Conservation (phyloP, 2,797 vertebrate genomes). For the Spinibarbus caldwelli region DNA sequence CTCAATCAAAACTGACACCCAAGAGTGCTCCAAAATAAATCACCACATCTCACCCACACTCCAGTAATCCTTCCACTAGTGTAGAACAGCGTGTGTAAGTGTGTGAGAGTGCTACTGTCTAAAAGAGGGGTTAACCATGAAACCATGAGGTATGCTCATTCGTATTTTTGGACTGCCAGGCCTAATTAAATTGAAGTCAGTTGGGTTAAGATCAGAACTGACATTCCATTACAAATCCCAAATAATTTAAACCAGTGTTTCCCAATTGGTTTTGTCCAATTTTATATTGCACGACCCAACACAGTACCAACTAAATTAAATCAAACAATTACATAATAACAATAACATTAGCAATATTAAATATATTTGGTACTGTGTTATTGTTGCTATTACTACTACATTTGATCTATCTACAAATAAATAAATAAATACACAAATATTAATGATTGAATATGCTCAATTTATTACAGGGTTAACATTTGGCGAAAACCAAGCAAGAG, state of each 20-base stretch:
- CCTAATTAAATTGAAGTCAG: neutral
- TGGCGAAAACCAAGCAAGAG: neutral
- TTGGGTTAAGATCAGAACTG: conserved; percentile 11
- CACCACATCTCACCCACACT: conserved; percentile 34
- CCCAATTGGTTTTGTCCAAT: neutral
- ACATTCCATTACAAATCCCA: neutral
- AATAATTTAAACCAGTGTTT: neutral
- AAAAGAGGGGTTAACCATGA: conserved; percentile 17
- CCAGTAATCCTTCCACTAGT: conserved; percentile 20
- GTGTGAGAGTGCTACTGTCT: neutral
- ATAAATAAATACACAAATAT: neutral
- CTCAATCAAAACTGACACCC: conserved; percentile 50
- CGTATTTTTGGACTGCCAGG: neutral
- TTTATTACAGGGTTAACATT: too few species aligned
- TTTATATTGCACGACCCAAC: neutral
- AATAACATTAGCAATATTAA: too few species aligned
- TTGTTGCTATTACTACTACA: neutral
- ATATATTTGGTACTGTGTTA: neutral
- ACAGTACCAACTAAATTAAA: neutral
- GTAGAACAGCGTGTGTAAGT: neutral
- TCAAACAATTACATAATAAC: neutral
- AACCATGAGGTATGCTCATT: neutral
- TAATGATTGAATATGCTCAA: neutral
- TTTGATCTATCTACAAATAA: neutral
- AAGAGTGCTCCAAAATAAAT: conserved; percentile 54